Base-by-base conservation (phyloP, 2,797 vertebrate genomes). In the Lutjanus argentimaculatus region DNA sequence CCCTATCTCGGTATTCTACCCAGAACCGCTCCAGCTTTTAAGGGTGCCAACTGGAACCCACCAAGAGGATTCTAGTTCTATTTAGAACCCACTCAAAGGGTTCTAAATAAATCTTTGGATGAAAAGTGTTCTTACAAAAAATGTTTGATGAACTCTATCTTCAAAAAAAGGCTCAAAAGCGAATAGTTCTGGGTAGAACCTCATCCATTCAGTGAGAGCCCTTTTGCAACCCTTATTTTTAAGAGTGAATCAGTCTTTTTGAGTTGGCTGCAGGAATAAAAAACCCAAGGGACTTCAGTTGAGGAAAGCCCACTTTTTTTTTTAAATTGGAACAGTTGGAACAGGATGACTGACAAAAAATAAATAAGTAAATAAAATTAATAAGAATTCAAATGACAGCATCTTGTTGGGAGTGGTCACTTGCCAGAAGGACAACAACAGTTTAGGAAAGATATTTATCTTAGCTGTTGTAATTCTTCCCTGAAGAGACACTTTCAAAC, bases 401-500 rank as follows among this genome's bases (percentile, higher is more conserved):
- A 67, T 36, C 9, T 8, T 56, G 49, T 57, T 7, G 19, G 56
- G 40, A 62, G 19, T 14, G 1, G 48, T 36, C 30, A 14, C 45
- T 46, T 14, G 45, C 21, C 43, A 19, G 25, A 56, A 55, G 25
- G 9, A 62, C 12, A 58, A 52, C 12, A 59, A 22, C 15, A 79
- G 15, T 62, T 43, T 51, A 63, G 56, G 51, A 9, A 66, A 77
- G 21, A 72, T 66, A 70, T 70, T 63, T 21, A 78, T 80, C 40
- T 75, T 8, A 25, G 43, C 53, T 72, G 19, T 65, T 55, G 48
- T 57, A 63, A 72, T 69, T 70, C 21, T 56, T 48, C 8, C 40
- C 40, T 53, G 12, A 74, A 80, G 48, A 80, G 56, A 67, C 56
- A 76, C 11, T 48, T 77, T 80, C 11, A 72, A 67, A 52, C 45